Percentiles rank a stretch among this genome's conserved stretches.
Evolutionary conservation across 1,140 invertebrate species (phyloP).

Genomic region (Trypoxylus dichotomus): DNA sequence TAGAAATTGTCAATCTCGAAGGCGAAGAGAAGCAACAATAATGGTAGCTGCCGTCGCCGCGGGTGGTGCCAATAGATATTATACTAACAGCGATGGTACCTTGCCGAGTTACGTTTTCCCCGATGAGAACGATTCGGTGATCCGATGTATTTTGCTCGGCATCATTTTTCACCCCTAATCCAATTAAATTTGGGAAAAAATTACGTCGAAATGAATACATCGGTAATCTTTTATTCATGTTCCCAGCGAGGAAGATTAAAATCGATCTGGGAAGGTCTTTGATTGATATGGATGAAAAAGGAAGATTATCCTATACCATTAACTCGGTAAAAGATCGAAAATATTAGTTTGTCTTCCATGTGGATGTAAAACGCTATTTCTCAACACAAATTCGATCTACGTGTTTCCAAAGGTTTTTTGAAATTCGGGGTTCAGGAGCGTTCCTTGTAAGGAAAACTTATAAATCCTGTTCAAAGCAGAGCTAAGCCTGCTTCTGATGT

Average conservation of each 20-base stretch:
- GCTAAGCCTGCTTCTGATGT: too few relatives aligned
- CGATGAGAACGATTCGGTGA: neutral
- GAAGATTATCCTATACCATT: too few relatives aligned
- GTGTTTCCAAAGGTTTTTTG: too few relatives aligned
- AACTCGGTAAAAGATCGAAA: too few relatives aligned
- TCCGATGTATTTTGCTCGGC: neutral
- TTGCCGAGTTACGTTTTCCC: neutral
- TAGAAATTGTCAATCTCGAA: conserved; percentile 50
- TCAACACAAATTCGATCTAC: too few relatives aligned
- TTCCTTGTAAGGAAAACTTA: too few relatives aligned
- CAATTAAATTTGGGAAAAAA: neutral
- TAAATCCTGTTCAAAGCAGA: too few relatives aligned
- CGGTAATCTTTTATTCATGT: neutral
- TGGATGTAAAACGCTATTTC: too few relatives aligned
- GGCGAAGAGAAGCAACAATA: neutral
- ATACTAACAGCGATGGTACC: neutral
- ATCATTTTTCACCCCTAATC: conserved; percentile 1
- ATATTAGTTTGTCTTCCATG: too few relatives aligned
- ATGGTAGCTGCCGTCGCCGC: neutral
- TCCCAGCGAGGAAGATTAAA: neutral
- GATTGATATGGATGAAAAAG: too few relatives aligned
- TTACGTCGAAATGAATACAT: neutral
- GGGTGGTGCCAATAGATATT: neutral
- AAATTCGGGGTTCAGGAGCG: too few relatives aligned
- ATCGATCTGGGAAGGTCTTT: neutral